phyloP scores from a whole-genome alignment of 1,140 invertebrate genomes.

The Steinernema khuongi region DNA sequence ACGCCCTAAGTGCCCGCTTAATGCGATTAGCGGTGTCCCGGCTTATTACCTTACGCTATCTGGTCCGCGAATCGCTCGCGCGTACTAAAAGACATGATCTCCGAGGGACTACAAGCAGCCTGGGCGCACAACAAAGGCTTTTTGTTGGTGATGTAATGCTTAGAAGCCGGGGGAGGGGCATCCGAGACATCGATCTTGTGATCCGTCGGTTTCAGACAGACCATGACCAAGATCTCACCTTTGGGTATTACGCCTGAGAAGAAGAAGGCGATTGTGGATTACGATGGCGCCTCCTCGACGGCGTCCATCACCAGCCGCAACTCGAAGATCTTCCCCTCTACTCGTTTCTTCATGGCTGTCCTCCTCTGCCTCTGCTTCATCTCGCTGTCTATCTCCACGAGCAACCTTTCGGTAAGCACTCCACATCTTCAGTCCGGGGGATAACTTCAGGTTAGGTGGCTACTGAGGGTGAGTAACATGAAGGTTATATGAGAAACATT shows the following conservation, averaged over 20 bases:
- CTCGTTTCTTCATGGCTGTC: slow-evolving; percentile 54
- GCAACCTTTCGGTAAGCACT: slow-evolving; percentile 8
- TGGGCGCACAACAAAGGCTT: not conserved
- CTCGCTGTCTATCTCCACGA: slow-evolving; percentile 44
- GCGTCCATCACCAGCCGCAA: not conserved
- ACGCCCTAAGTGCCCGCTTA: not conserved
- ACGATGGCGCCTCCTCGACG: not conserved
- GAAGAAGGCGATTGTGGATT: slow-evolving; percentile 7
- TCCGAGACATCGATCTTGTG: slow-evolving; percentile 9
- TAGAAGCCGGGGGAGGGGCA: not conserved
- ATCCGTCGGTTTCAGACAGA: slow-evolving; percentile 12
- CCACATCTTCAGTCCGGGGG: not conserved
- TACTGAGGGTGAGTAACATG: not conserved
- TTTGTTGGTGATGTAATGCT: slow-evolving; percentile 4
- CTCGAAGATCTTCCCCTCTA: slow-evolving; percentile 53
- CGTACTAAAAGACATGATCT: not conserved
- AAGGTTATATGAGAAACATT: slow-evolving; percentile 7
- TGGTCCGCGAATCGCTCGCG: not conserved
- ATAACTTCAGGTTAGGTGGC: not conserved
- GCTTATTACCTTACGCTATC: not conserved
- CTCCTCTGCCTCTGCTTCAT: slow-evolving; percentile 55
- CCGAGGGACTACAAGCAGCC: not conserved
- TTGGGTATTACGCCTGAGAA: not conserved
- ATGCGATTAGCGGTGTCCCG: slow-evolving; percentile 5
- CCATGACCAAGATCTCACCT: slow-evolving; percentile 11